Conservation (phyloP, 2,888 invertebrate genomes). For the Clostera curtula region DNA sequence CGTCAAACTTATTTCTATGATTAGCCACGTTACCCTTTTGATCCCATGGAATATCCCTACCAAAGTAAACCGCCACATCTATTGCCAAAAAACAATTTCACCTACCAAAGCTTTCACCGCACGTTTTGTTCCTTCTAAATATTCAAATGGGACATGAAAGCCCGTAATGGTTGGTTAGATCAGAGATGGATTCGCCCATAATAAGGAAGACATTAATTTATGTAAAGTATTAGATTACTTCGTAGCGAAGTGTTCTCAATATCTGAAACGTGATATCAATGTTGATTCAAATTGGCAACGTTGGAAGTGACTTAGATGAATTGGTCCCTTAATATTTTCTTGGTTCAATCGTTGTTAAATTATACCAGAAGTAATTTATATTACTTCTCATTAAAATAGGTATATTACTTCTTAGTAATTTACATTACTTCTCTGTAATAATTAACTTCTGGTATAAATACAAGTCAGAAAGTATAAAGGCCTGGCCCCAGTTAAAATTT, state of each 20-base stretch:
- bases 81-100: constrained; percentile 36
- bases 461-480: too few species aligned
- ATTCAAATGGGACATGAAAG: constrained; percentile 59
- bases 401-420: too few species aligned
- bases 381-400: too few species aligned
- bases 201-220: constrained; percentile 51
- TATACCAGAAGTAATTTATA: too few species aligned
- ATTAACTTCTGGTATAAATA: too few species aligned
- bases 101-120: constrained; percentile 32
- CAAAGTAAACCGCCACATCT: constrained; percentile 21
- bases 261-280: constrained; percentile 59
- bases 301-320: constrained; percentile 20
- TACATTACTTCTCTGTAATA: too few species aligned
- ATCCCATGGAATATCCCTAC: constrained; percentile 30
- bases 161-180: constrained; percentile 60
- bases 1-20: too few species aligned
- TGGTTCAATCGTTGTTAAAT: constrained; percentile 5
- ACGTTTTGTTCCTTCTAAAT: constrained; percentile 50
- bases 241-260: constrained; percentile 34
- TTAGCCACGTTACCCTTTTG: constrained; percentile 28
- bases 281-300: constrained; percentile 50
- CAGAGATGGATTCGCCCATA: constrained; percentile 39
- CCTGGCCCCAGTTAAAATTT: too few species aligned
- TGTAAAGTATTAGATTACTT: constrained; percentile 61
- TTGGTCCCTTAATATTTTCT: constrained; percentile 6